phyloP scores from a whole-genome alignment of 2,888 invertebrate species.

The Xiphydria camelus region DNA sequence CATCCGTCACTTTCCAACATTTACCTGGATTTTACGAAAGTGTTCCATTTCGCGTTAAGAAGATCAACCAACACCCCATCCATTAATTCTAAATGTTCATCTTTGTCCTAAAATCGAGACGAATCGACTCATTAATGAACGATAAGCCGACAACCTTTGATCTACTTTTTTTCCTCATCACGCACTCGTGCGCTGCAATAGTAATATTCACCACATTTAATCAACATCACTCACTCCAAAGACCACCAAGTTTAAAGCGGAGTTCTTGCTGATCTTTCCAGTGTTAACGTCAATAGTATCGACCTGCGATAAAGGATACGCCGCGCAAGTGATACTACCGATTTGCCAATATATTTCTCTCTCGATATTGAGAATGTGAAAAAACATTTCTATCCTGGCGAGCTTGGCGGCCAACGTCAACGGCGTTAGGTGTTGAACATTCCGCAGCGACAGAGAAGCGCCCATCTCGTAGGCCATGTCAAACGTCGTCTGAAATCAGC shows the following conservation, averaged over 20 bases:
- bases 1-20: not conserved
- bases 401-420: slow-evolving; percentile 91
- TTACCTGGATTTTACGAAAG: slow-evolving; percentile 83
- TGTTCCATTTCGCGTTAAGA: slow-evolving; percentile 96
- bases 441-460: slow-evolving; percentile 82
- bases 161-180: too few relatives aligned
- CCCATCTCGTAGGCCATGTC: slow-evolving; percentile 95
- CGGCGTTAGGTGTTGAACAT: slow-evolving; percentile 86
- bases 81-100: slow-evolving; percentile 91
- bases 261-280: slow-evolving; percentile 92
- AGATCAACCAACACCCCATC: slow-evolving; percentile 94
- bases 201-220: not conserved
- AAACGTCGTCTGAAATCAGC: slow-evolving; percentile 77
- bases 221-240: slow-evolving; percentile 94
- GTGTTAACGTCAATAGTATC: slow-evolving; percentile 93
- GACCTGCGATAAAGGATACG: slow-evolving; percentile 91
- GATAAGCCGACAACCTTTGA: not conserved
- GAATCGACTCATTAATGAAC: not conserved
- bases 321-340: slow-evolving; percentile 94
- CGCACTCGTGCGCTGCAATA: too few relatives aligned
- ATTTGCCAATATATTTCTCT: slow-evolving; percentile 98
- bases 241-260: slow-evolving; percentile 92
- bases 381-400: slow-evolving; percentile 93
- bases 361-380: slow-evolving; percentile 94
- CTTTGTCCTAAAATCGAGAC: slow-evolving; percentile 87